A percentile compares a stretch with the other conserved stretches of the same genome.
These are phyloP conservation scores for Thamnaconus septentrionalis DNA, from an alignment of 2,113 vertebrate species.

Conservation along the genomic window DNA sequence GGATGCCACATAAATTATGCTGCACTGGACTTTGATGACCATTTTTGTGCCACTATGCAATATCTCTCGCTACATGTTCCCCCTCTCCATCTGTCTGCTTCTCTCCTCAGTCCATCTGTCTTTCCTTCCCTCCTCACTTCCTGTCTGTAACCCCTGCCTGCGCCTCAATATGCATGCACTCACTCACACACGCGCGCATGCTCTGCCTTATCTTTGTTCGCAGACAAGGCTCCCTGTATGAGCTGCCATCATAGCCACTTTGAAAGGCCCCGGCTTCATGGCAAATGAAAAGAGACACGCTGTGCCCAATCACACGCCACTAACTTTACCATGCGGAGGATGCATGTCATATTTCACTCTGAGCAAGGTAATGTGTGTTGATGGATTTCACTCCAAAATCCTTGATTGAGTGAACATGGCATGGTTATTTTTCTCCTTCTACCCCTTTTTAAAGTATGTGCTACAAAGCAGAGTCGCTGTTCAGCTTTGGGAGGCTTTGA, in stretches of 20 bases:
- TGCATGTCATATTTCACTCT: slow-evolving; percentile 62
- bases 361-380: slow-evolving; percentile 49
- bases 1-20: slow-evolving; percentile 35
- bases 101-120: slow-evolving; percentile 55
- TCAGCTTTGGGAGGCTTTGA: slow-evolving; percentile 28
- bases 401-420: slow-evolving; percentile 48
- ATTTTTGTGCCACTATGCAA: slow-evolving; percentile 43
- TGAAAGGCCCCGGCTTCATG: slow-evolving; percentile 52
- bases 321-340: slow-evolving; percentile 57
- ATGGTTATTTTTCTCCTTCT: slow-evolving; percentile 32
- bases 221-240: slow-evolving; percentile 69
- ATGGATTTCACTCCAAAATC: slow-evolving; percentile 57
- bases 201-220: slow-evolving; percentile 66
- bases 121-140: slow-evolving; percentile 27
- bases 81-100: slow-evolving; percentile 36
- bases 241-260: slow-evolving; percentile 69
- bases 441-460: slow-evolving; percentile 44
- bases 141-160: slow-evolving; percentile 39
- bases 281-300: slow-evolving; percentile 55
- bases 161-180: slow-evolving; percentile 22
- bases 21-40: slow-evolving; percentile 42
- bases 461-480: slow-evolving; percentile 29
- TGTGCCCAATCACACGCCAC: slow-evolving; percentile 69
- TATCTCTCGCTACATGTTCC: slow-evolving; percentile 12
- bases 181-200: slow-evolving; percentile 9